These are phyloP conservation scores for Drosophila kohkoa DNA, from an alignment of 1,140 invertebrate species.

Conservation along the genomic window DNA sequence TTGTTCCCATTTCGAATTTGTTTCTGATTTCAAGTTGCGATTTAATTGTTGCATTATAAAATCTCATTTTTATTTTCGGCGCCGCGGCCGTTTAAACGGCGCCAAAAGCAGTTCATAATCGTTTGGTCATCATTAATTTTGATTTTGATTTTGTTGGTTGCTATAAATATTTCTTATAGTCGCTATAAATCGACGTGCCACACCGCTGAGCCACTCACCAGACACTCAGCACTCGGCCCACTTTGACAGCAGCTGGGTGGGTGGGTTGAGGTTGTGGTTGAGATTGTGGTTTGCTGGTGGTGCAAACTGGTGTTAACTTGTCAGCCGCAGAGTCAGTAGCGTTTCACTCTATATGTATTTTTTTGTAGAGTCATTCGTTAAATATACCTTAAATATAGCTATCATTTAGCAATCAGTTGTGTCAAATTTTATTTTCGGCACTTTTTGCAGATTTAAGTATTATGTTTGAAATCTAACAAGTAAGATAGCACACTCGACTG, in stretches of 20 bases:
- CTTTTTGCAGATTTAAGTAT: neutral
- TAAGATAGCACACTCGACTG: no score
- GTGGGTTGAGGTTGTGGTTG: neutral
- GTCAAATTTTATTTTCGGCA: neutral
- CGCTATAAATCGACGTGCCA: conserved; percentile 52
- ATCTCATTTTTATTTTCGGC: conserved; percentile 45
- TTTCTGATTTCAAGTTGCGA: conserved; percentile 49
- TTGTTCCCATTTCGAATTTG: neutral
- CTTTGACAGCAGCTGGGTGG: conserved; percentile 27
- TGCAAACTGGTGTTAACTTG: conserved; percentile 27
- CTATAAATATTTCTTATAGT: conserved; percentile 65
- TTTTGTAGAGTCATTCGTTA: neutral
- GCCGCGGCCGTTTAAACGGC: conserved; percentile 65
- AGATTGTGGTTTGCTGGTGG: neutral
- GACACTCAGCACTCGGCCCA: neutral
- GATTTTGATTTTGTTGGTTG: conserved; percentile 41
- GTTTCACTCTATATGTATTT: neutral
- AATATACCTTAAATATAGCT: neutral
- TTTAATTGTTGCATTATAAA: conserved; percentile 69
- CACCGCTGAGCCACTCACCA: conserved; percentile 1
- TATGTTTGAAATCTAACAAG: no score
- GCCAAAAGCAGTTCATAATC: conserved; percentile 65
- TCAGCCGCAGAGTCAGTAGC: neutral
- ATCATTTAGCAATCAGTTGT: neutral
- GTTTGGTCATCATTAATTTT: conserved; percentile 61